phyloP scores from a whole-genome alignment of 2,113 vertebrate genomes.

The Rostratula benghalensis region DNA sequence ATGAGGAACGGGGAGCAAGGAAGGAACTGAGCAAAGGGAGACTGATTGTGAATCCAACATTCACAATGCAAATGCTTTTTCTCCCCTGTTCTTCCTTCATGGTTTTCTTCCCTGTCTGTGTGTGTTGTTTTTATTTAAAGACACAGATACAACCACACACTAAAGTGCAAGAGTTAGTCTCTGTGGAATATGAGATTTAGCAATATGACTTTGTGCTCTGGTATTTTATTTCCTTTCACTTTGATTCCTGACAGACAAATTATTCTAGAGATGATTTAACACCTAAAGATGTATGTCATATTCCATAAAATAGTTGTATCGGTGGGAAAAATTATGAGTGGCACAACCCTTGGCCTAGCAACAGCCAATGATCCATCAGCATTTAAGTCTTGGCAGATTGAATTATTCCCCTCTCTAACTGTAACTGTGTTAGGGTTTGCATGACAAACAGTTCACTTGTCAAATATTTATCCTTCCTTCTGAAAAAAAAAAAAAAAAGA shows the following conservation, averaged over 20 bases:
- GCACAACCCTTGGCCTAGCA: conserved; percentile 46
- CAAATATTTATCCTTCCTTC: conserved; percentile 65
- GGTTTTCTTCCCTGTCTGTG: background rate
- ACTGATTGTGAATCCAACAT: conserved; percentile 73
- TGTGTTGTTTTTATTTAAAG: conserved; percentile 31
- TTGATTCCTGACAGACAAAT: conserved; percentile 73
- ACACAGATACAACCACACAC: background rate
- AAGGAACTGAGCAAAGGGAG: conserved; percentile 75
- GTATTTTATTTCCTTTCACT: conserved; percentile 76
- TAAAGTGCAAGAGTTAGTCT: background rate
- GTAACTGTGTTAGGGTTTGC: conserved; percentile 47
- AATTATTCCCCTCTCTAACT: conserved; percentile 48
- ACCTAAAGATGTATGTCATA: conserved; percentile 63
- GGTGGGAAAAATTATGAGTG: conserved; percentile 54
- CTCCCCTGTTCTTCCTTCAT: background rate
- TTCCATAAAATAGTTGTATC: conserved; percentile 56
- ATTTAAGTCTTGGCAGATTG: conserved; percentile 64
- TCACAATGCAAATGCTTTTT: conserved; percentile 75
- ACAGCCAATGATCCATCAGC: conserved; percentile 58
- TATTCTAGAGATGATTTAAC: conserved; percentile 67
- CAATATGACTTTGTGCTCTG: conserved; percentile 10
- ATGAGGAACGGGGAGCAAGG: conserved; percentile 78
- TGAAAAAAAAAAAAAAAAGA: background rate
- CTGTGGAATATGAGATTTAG: conserved; percentile 62
- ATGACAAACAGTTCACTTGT: conserved; percentile 64